Evolutionary conservation across 2,113 vertebrate species (phyloP).

Genomic region (Elanus axillaris): DNA sequence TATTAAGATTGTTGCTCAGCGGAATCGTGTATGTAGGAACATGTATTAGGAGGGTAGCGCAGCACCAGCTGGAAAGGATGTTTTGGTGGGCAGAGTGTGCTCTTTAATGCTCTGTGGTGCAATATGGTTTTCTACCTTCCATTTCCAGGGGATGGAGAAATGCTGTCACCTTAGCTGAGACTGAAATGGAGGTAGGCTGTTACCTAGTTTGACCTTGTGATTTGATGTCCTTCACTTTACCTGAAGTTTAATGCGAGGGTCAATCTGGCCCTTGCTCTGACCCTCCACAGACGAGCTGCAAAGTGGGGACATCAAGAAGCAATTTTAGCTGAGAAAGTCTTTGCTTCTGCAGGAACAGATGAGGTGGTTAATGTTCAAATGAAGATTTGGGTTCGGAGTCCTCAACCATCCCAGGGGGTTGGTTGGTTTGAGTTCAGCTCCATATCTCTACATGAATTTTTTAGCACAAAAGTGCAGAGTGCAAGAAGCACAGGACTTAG

Average conservation of each 20-base stretch:
- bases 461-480: neutral
- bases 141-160: neutral
- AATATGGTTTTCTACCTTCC: neutral
- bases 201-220: neutral
- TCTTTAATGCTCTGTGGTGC: neutral
- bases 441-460: neutral
- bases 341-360: neutral
- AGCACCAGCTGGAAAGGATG: neutral
- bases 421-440: neutral
- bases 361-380: neutral
- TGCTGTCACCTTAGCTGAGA: neutral
- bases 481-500: neutral
- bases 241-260: neutral
- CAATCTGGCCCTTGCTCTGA: neutral
- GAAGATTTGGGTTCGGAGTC: neutral
- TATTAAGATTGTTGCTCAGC: neutral
- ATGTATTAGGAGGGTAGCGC: fast-evolving
- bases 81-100: neutral
- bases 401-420: fast-evolving
- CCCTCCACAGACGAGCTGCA: neutral
- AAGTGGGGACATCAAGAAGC: neutral
- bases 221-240: neutral
- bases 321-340: neutral
- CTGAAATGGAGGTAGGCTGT: neutral
- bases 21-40: neutral